Conservation (phyloP, 2,888 invertebrate genomes). For the Acrobasis repandana region DNA sequence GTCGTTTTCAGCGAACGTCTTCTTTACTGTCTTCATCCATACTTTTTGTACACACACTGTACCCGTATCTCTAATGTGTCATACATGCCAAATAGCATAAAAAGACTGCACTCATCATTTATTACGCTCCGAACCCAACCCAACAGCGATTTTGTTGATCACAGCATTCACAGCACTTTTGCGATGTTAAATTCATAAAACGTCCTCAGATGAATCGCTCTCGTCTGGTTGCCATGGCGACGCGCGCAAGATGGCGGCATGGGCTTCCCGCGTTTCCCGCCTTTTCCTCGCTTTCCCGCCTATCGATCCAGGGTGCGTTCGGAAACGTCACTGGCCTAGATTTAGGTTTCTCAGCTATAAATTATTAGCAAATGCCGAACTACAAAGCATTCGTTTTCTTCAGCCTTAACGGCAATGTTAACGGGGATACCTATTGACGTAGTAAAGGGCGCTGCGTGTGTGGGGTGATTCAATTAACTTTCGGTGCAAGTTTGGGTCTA, state of each 20-base stretch:
- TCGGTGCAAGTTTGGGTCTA: not conserved
- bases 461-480: slow-evolving; percentile 1
- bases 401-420: not conserved
- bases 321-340: slow-evolving; percentile 34
- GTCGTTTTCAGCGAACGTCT: too few species aligned
- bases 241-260: slow-evolving; percentile 53
- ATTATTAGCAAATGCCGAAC: not conserved
- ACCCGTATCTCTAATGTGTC: too few species aligned
- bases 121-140: not conserved
- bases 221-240: slow-evolving; percentile 48
- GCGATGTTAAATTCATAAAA: slow-evolving; percentile 4
- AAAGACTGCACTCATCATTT: not conserved
- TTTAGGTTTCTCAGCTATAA: slow-evolving; percentile 4
- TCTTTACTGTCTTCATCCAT: too few species aligned
- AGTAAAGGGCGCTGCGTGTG: not conserved
- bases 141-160: slow-evolving; percentile 2
- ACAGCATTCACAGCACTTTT: slow-evolving; percentile 3
- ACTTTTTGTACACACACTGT: too few species aligned
- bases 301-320: slow-evolving; percentile 57
- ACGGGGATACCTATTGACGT: not conserved
- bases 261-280: slow-evolving; percentile 49
- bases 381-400: not conserved
- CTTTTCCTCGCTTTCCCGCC: slow-evolving; percentile 54
- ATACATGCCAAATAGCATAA: not conserved
- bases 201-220: slow-evolving; percentile 16